Base-by-base conservation (phyloP, 2,113 vertebrate genomes). In the Plecturocebus donacophilus region DNA sequence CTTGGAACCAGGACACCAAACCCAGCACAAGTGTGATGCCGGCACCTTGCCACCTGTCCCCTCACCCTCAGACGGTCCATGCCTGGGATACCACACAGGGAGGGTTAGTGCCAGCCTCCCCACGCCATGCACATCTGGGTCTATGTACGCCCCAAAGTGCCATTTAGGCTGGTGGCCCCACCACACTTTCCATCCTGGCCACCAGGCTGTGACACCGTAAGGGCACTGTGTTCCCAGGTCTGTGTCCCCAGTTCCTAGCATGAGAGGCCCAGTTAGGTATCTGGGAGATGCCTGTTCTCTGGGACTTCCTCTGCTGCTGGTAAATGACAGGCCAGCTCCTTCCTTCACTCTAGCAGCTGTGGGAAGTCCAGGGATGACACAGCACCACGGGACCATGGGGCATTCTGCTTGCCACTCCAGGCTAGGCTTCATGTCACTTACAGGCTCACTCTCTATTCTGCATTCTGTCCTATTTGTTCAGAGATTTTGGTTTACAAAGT, bases 1-100 rank as follows among this genome's bases (percentile, higher is more conserved):
- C 76, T 79, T 79, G 27, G 45, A 38, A 17, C 71, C 38, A 25
- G 38, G 71, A n/a, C 10, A 4, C 9, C 71, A 73, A 70, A 70
- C 17, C 68, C n/a, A 61, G 14, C 2, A 9, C 16, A 8, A 12
- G 12, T 12, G 1, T 19, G 17, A 21, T 0, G 3, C 79, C 40
- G 8, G 23, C 23, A 7, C 25, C 30, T 58, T n/a, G 4, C 16
- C 30, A 17, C 81, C 42, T 4, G 1, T 64, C 23, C 20, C 40
- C 8, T 70, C 27, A n/a, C n/a, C 68, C 8, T 12, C 77, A 30
- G 35, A 49, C 66, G 35, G 17, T 64, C 61, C 25, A 20, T 35
- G 40, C 20, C 71, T 42, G 71, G 38, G 38, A 40, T 40, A 38
- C 70, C 38, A 73, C 70, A 32, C 2, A 23, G 38, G 17, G 16